Conservation (phyloP, 1,140 invertebrate species). For the Bombus confusus region DNA sequence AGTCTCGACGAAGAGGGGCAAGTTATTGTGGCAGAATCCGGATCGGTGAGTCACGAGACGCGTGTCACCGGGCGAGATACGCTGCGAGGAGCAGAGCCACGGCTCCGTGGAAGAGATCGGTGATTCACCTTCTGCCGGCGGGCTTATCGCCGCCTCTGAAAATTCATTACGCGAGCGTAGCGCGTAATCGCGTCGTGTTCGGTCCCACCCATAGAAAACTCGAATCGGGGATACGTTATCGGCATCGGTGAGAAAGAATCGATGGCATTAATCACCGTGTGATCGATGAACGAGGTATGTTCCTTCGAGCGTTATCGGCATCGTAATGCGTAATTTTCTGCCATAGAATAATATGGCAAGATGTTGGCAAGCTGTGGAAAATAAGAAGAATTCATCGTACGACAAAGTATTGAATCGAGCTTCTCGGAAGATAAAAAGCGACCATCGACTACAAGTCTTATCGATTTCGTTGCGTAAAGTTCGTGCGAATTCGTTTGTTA, state of each 20-base stretch:
- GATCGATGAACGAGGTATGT: neutral
- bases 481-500: too few relatives aligned
- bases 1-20: neutral
- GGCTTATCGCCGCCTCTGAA: conserved; percentile 25
- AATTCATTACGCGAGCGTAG: conserved; percentile 31
- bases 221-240: neutral
- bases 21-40: conserved; percentile 27
- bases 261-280: neutral
- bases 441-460: too few relatives aligned
- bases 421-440: neutral
- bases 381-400: neutral
- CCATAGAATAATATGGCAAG: neutral
- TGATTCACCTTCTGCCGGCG: conserved; percentile 45
- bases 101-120: neutral
- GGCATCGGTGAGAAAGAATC: neutral
- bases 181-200: neutral
- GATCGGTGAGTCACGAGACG: conserved; percentile 48
- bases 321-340: neutral
- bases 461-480: too few relatives aligned
- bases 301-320: neutral
- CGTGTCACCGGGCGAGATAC: conserved; percentile 37
- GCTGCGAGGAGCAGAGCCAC: neutral
- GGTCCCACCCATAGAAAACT: neutral
- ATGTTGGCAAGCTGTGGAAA: neutral
- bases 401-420: neutral